Evolutionary conservation across 53 echinoderm and acorn worm species (phyloP).

Genomic region (Luidia sarsii): DNA sequence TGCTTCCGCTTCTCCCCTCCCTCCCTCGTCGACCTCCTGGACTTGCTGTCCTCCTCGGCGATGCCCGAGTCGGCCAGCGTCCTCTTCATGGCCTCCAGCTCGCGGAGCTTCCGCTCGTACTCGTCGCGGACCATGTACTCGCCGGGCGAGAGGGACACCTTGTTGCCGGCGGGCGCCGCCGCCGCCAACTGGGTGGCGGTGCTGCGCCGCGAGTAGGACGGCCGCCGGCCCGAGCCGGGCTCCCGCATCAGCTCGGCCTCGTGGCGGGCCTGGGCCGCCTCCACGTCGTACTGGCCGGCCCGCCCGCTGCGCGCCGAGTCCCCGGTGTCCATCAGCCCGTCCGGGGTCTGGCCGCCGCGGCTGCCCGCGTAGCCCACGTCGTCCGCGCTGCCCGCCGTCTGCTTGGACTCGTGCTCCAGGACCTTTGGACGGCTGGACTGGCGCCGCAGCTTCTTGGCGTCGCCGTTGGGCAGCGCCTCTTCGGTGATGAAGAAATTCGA

Average conservation of each 20-base stretch:
- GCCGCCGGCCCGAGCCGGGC: slow-evolving; percentile 7
- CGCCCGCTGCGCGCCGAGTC: slow-evolving; percentile 18
- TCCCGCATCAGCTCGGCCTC: background rate
- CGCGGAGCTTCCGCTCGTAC: slow-evolving; percentile 75
- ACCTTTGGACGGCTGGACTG: slow-evolving; percentile 68
- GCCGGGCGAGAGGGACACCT: slow-evolving; percentile 76
- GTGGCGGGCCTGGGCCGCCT: slow-evolving; percentile 22
- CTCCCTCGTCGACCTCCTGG: slow-evolving; percentile 29
- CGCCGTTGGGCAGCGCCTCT: slow-evolving; percentile 55
- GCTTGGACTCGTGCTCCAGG: slow-evolving; percentile 64
- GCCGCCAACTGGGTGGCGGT: slow-evolving; percentile 2
- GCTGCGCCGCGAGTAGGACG: slow-evolving; percentile 16
- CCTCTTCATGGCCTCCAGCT: slow-evolving; percentile 73
- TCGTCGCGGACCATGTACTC: slow-evolving; percentile 75
- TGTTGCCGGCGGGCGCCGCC: slow-evolving; percentile 1
- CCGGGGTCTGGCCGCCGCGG: slow-evolving; percentile 27
- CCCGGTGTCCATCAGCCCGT: slow-evolving; percentile 4
- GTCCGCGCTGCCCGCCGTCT: background rate
- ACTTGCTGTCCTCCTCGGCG: slow-evolving; percentile 5
- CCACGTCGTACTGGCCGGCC: slow-evolving; percentile 44
- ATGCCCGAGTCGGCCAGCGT: slow-evolving; percentile 29
- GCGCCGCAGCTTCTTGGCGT: slow-evolving; percentile 37
- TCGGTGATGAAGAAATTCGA: slow-evolving; percentile 40
- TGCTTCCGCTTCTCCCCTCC: slow-evolving; percentile 65
- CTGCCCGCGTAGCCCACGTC: slow-evolving; percentile 14